phyloP scores from a whole-genome alignment of 2,888 invertebrate species.

The Nomada fabriciana region DNA sequence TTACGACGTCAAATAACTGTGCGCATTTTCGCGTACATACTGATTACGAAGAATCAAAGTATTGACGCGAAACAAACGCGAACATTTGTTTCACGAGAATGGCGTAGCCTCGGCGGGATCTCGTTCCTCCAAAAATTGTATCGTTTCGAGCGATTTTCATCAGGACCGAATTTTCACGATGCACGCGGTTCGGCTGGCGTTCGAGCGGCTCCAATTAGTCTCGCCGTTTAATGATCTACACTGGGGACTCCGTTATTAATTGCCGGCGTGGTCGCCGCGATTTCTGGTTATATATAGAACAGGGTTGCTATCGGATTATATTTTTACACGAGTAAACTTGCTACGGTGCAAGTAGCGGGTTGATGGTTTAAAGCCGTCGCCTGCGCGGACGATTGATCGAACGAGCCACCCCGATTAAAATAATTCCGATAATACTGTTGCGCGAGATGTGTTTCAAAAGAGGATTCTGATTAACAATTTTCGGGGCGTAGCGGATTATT shows the following conservation, averaged over 20 bases:
- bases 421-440: not conserved
- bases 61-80: not conserved
- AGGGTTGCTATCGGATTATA: slow-evolving; percentile 39
- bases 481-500: no score
- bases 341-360: not conserved
- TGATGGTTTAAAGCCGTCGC: slow-evolving; percentile 9
- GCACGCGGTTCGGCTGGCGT: slow-evolving; percentile 53
- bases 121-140: slow-evolving; percentile 19
- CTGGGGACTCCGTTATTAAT: slow-evolving; percentile 58
- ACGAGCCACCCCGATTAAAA: not conserved
- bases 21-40: not conserved
- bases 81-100: not conserved
- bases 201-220: slow-evolving; percentile 67
- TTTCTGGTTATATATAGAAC: slow-evolving; percentile 46
- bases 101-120: not conserved
- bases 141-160: slow-evolving; percentile 23
- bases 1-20: not conserved
- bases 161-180: slow-evolving; percentile 27
- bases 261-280: slow-evolving; percentile 35
- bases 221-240: slow-evolving; percentile 59
- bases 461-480: no score
- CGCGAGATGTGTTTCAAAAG: no score
- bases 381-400: not conserved
- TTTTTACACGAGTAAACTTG: slow-evolving; percentile 40
- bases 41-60: not conserved